Conservation (phyloP, 2,888 invertebrate genomes). For the Stegana nigrithorax region DNA sequence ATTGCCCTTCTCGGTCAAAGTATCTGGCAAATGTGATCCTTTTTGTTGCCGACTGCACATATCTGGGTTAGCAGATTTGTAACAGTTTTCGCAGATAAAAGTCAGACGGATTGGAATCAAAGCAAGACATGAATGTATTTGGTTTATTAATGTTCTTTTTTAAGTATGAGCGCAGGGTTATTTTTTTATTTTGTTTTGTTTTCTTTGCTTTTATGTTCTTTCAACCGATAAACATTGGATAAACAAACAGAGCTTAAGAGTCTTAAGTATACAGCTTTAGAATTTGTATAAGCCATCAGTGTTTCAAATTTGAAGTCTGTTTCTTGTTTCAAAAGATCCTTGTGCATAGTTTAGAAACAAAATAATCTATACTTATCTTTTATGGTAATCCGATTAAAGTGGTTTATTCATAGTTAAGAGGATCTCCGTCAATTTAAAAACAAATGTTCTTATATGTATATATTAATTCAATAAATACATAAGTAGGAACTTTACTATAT, state of each 20-base stretch:
- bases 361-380: too few relatives aligned
- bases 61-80: slow-evolving; percentile 48
- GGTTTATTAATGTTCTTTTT: slow-evolving; percentile 21
- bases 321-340: too few relatives aligned
- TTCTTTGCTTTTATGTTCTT: slow-evolving; percentile 58
- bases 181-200: slow-evolving; percentile 32
- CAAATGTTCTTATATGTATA: too few relatives aligned
- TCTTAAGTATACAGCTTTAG: slow-evolving; percentile 45
- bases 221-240: slow-evolving; percentile 67
- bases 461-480: slow-evolving; percentile 46
- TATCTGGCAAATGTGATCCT: slow-evolving; percentile 63
- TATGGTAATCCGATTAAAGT: slow-evolving; percentile 68
- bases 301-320: slow-evolving; percentile 61
- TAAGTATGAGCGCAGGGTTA: slow-evolving; percentile 26
- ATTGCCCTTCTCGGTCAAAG: slow-evolving; percentile 67
- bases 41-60: slow-evolving; percentile 36
- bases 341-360: too few relatives aligned
- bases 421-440: slow-evolving; percentile 66
- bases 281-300: slow-evolving; percentile 38
- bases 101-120: background rate
- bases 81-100: slow-evolving; percentile 45
- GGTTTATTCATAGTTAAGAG: slow-evolving; percentile 69
- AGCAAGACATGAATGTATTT: slow-evolving; percentile 21
- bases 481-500: too few relatives aligned
- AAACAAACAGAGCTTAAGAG: slow-evolving; percentile 61